A percentile compares a stretch with the other conserved stretches of the same genome.
Evolutionary conservation across 2,888 invertebrate species (phyloP).

Genomic region (Hypselothyrea guttata): DNA sequence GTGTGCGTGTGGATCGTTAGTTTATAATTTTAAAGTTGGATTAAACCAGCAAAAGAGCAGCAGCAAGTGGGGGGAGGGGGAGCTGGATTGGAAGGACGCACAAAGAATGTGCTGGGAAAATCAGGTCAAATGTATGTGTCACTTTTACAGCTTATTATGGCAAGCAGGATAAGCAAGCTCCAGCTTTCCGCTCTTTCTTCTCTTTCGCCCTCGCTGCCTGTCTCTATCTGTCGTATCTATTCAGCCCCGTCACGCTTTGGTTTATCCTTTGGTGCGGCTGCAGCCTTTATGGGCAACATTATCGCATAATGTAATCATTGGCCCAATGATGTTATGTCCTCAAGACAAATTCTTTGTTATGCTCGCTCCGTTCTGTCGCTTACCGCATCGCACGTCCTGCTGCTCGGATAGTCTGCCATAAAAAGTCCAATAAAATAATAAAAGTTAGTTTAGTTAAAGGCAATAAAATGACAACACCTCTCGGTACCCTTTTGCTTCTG

Average conservation of each 20-base stretch:
- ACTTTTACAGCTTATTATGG: slow-evolving; percentile 77
- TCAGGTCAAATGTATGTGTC: slow-evolving; percentile 76
- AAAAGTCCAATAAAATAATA: slow-evolving; percentile 71
- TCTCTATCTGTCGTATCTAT: neutral
- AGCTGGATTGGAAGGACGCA: slow-evolving; percentile 18
- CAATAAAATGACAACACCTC: slow-evolving; percentile 72
- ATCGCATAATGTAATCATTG: slow-evolving; percentile 79
- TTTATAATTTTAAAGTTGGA: slow-evolving; percentile 79
- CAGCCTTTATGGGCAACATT: slow-evolving; percentile 72
- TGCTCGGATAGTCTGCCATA: too few relatives aligned
- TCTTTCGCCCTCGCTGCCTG: neutral
- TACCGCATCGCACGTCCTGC: slow-evolving; percentile 7
- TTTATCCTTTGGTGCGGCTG: slow-evolving; percentile 47
- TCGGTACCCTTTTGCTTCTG: neutral
- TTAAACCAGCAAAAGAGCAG: slow-evolving; percentile 58
- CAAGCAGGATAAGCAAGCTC: slow-evolving; percentile 44
- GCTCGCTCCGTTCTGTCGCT: slow-evolving; percentile 31
- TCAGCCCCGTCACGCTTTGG: slow-evolving; percentile 6
- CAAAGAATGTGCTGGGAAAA: slow-evolving; percentile 65
- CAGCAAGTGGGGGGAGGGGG: neutral
- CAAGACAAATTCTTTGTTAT: slow-evolving; percentile 75
- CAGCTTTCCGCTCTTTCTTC: neutral
- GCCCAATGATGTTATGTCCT: slow-evolving; percentile 75
- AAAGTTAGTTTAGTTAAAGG: slow-evolving; percentile 73
- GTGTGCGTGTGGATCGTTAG: slow-evolving; percentile 67